Evolutionary conservation across 1,140 invertebrate genomes (phyloP).

Genomic region (Anoplolepis gracilipes): DNA sequence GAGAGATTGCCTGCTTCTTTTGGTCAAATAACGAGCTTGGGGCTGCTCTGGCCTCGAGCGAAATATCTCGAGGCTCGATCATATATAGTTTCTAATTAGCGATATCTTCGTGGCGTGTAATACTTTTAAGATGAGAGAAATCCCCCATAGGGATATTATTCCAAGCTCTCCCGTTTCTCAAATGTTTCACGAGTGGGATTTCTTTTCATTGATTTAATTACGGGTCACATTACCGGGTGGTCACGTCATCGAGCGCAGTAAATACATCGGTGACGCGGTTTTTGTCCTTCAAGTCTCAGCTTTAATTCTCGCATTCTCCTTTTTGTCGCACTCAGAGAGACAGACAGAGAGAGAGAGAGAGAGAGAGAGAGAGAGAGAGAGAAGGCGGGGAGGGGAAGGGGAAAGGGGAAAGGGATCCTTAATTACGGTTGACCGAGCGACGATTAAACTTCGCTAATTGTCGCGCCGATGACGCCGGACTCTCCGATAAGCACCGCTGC

Average conservation of each 20-base stretch:
- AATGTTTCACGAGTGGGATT: neutral
- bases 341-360: neutral
- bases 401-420: conserved; percentile 27
- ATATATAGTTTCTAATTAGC: neutral
- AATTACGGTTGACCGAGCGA: conserved; percentile 62
- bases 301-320: conserved; percentile 39
- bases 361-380: neutral
- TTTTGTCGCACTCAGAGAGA: conserved; percentile 41
- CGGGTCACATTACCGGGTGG: neutral
- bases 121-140: neutral
- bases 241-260: neutral
- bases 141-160: neutral
- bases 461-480: conserved; percentile 48
- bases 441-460: conserved; percentile 70
- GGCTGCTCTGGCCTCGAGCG: neutral
- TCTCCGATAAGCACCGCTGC: conserved; percentile 29
- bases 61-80: conserved; percentile 18
- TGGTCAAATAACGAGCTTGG: conserved; percentile 3
- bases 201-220: conserved; percentile 9
- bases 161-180: neutral
- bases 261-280: conserved; percentile 18
- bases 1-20: conserved; percentile 23
- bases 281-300: neutral
- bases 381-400: neutral
- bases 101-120: neutral